These are phyloP conservation scores for Tetraneura akinire DNA, from an alignment of 1,140 invertebrate genomes.

Conservation along the genomic window DNA sequence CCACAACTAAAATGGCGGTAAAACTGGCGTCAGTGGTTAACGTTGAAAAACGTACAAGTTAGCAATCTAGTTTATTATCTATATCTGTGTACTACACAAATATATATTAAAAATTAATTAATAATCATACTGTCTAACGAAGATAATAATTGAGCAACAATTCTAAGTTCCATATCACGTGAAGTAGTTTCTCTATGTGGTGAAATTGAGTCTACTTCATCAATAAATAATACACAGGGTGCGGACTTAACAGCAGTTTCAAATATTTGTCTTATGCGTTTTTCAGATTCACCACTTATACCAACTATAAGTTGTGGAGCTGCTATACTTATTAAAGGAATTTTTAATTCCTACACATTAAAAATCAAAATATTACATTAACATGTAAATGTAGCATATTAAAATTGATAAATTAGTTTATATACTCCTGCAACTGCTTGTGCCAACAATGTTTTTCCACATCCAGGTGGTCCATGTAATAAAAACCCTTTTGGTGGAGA, in stretches of 20 bases:
- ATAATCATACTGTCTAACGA: conserved; percentile 76
- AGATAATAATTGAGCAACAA: conserved; percentile 87
- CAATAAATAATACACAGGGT: conserved; percentile 89
- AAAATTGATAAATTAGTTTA: conserved; percentile 12
- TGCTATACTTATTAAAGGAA: conserved; percentile 82
- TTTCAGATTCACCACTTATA: conserved; percentile 93
- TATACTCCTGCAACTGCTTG: conserved; percentile 88
- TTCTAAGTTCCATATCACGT: conserved; percentile 92
- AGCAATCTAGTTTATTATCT: too few species aligned
- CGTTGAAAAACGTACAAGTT: too few species aligned
- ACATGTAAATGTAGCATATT: conserved; percentile 23
- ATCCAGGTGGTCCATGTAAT: conserved; percentile 89
- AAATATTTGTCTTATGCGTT: conserved; percentile 88
- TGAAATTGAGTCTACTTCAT: conserved; percentile 90
- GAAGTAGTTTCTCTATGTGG: conserved; percentile 83
- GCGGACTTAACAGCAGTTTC: conserved; percentile 73
- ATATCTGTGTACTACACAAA: too few species aligned
- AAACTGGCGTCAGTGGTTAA: too few species aligned
- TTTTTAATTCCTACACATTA: conserved; percentile 63
- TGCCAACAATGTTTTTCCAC: conserved; percentile 89
- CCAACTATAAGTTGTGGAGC: conserved; percentile 92
- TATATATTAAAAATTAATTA: neutral
- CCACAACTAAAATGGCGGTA: too few species aligned
- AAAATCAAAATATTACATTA: neutral
- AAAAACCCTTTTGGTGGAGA: conserved; percentile 81